Evolutionary conservation across 1,140 invertebrate genomes (phyloP), one percentile per base, ranked within the genome.

Genomic region (Drosophila malerkotliana): DNA sequence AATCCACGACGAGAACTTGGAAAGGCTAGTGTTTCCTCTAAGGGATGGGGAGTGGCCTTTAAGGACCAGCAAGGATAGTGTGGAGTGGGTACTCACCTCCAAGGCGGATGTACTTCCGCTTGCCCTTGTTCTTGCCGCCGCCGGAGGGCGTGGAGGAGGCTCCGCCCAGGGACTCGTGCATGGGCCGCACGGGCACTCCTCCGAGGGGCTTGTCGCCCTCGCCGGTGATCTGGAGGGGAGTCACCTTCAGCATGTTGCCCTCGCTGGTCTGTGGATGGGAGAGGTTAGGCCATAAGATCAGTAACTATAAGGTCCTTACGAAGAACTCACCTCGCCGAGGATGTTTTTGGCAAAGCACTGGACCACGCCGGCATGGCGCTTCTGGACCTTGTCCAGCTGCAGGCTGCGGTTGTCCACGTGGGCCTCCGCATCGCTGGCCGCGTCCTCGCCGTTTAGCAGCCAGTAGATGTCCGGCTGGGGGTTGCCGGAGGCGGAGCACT

Each of bases 271-370:
- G 63, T 15, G 8, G 14, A 21, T 4, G 14, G 34, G 44, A 8
- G n/a, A 10, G 21, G 47, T 32, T 15, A 10, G n/a, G 0, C 58
- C 26, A 28, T 28, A 44, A 5, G 39, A 44, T 4, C 5, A 30
- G 8, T 4, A 34, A 4, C 8, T 10, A 18, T 15, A 15, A 15
- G 15, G 18, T 18, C 18, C 18, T 18, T 1, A 1, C 18, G 18
- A 18, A 18, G 18, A 12, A 51, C 78, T 89, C 26, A 92, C 94
- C 58, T 95, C 96, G 18, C 96, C 97, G 10, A 97, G 93, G n/a
- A 93, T 91, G 92, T 98, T 98, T 62, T 94, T 95, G 0, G 96
- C 97, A 77, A 98, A 96, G 90, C 97, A 98, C 85, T 98, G 97
- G 57, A 98, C 95, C 15, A 98, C 95, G 0, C 98, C 97, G 0